phyloP scores from a whole-genome alignment of 2,797 vertebrate genomes.

The Syncerus caffer region DNA sequence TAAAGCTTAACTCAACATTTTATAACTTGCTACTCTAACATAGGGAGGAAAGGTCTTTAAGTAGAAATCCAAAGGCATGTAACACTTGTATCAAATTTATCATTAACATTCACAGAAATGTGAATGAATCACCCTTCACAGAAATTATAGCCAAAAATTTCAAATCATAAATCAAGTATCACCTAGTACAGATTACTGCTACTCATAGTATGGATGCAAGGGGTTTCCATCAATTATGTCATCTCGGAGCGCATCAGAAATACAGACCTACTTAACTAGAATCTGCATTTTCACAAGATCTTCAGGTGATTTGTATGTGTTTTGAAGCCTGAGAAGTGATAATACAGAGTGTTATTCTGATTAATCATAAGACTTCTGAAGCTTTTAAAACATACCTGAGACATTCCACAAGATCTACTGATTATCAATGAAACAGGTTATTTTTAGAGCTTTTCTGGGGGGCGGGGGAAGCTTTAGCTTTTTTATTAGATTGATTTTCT shows the following conservation, averaged over 20 bases:
- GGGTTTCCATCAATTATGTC: not conserved
- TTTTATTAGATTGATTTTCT: not conserved
- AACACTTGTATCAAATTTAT: not conserved
- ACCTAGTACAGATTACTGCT: not conserved
- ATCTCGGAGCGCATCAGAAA: not conserved
- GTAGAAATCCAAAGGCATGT: not conserved
- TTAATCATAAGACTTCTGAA: not conserved
- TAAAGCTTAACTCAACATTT: constrained; percentile 44
- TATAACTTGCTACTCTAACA: not conserved
- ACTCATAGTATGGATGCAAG: not conserved
- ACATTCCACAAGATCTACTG: not conserved
- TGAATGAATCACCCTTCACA: not conserved
- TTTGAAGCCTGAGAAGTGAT: not conserved
- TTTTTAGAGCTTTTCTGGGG: not conserved
- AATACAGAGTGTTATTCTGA: not conserved
- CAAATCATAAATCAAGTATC: not conserved
- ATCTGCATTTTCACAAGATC: not conserved
- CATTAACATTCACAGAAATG: constrained; percentile 15
- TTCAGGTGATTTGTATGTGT: not conserved
- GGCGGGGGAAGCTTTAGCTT: not conserved
- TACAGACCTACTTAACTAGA: not conserved
- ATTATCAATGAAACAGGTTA: not conserved
- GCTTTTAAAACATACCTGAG: not conserved
- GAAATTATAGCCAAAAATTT: not conserved
- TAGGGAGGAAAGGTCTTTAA: not conserved